phyloP scores from a whole-genome alignment of 2,888 invertebrate genomes.

The Pomacea canaliculata region DNA sequence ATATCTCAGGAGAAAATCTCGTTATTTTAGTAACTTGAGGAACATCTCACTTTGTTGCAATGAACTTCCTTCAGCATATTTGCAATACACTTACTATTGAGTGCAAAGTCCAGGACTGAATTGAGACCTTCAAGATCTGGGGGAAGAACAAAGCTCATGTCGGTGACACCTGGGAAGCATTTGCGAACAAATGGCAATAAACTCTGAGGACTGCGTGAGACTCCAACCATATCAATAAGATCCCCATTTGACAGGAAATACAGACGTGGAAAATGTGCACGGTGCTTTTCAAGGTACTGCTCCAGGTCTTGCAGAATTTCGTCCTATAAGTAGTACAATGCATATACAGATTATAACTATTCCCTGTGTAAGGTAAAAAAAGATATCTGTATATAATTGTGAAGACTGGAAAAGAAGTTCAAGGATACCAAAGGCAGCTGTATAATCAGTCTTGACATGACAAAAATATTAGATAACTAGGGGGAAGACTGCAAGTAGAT shows the following conservation, averaged over 20 bases:
- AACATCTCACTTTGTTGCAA: too few species aligned
- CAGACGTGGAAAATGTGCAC: slow-evolving; percentile 63
- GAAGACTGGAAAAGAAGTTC: too few species aligned
- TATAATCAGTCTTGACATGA: too few species aligned
- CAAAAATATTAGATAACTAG: too few species aligned
- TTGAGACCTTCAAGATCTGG: slow-evolving; percentile 55
- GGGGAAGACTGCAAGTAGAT: too few species aligned
- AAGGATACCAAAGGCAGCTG: too few species aligned
- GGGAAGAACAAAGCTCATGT: slow-evolving; percentile 60
- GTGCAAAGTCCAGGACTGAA: slow-evolving; percentile 61
- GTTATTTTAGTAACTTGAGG: too few species aligned
- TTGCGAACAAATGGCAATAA: slow-evolving; percentile 61
- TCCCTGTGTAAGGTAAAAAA: too few species aligned
- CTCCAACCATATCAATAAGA: slow-evolving; percentile 60
- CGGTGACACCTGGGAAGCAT: slow-evolving; percentile 63
- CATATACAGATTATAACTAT: neutral
- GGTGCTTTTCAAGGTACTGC: slow-evolving; percentile 49
- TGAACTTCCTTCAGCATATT: too few species aligned
- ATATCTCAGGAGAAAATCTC: too few species aligned
- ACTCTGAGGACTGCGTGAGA: slow-evolving; percentile 63
- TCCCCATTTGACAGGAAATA: slow-evolving; percentile 67
- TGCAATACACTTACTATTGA: slow-evolving; percentile 54
- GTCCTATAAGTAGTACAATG: slow-evolving; percentile 49
- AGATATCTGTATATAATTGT: too few species aligned
- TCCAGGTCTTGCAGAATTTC: slow-evolving; percentile 60